Evolutionary conservation across 1,140 invertebrate species (phyloP).

Genomic region (Heliconius hewitsoni): DNA sequence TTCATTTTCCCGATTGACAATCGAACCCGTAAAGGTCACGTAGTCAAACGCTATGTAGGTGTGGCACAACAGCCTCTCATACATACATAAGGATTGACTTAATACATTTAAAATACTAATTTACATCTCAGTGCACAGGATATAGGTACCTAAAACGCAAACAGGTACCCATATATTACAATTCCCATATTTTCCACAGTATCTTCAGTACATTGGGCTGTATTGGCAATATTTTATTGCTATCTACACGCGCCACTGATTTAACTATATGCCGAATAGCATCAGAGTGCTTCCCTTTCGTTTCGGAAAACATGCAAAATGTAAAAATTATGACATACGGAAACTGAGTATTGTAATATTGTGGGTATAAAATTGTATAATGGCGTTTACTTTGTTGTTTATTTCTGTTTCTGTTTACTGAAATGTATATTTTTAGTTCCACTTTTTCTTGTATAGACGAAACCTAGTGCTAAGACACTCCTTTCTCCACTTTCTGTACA

Average conservation of each 20-base stretch:
- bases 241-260: conserved; percentile 17
- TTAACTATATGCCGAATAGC: conserved; percentile 13
- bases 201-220: conserved; percentile 16
- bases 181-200: conserved; percentile 18
- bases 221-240: conserved; percentile 23
- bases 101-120: not conserved
- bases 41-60: no score
- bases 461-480: not conserved
- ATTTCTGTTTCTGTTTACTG: not conserved
- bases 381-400: conserved; percentile 3
- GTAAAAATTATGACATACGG: conserved; percentile 15
- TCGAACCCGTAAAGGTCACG: no score
- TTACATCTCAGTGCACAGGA: not conserved
- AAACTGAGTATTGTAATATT: conserved; percentile 6
- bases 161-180: not conserved
- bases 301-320: conserved; percentile 4
- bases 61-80: not conserved
- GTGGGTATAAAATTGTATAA: conserved; percentile 9
- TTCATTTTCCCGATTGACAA: no score
- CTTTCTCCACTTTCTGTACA: not conserved
- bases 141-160: not conserved
- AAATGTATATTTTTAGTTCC: not conserved
- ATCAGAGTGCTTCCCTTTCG: conserved; percentile 4
- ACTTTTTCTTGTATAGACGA: not conserved
- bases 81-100: not conserved